These are phyloP conservation scores for Parascotia fuliginaria DNA, from an alignment of 2,888 invertebrate genomes.

Conservation along the genomic window DNA sequence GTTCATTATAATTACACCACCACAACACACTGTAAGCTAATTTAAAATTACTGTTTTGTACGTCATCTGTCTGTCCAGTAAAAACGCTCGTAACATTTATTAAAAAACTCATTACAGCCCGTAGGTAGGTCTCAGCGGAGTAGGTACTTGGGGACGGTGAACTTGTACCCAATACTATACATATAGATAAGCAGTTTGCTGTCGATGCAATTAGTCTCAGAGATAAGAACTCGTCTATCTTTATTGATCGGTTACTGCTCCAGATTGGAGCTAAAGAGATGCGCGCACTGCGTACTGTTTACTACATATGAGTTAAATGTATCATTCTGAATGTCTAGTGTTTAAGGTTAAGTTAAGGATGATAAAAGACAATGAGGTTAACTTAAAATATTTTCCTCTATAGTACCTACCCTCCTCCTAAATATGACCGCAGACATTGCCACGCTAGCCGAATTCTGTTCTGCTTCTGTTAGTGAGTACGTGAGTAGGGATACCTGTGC, in stretches of 20 bases:
- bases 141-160: no score
- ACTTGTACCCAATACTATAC: not conserved
- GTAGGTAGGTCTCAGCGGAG: no score
- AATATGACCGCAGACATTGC: no score
- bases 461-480: no score
- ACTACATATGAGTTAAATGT: no score
- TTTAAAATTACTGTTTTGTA: not conserved
- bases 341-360: no score
- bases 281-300: not conserved
- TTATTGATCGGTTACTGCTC: not conserved
- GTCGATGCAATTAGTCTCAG: constrained; percentile 1
- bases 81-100: not conserved
- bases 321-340: no score
- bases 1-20: not conserved
- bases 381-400: no score
- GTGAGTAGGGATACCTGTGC: no score
- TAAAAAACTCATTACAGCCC: not conserved
- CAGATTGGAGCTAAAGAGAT: not conserved
- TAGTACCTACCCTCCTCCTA: no score
- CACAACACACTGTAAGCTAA: not conserved
- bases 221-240: not conserved
- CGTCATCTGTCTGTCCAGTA: not conserved
- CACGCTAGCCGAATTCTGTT: no score
- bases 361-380: no score
- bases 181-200: not conserved